Evolutionary conservation across 2,888 invertebrate species (phyloP), one percentile per base, ranked within the genome.

Genomic region (Chloroclysta siterata): DNA sequence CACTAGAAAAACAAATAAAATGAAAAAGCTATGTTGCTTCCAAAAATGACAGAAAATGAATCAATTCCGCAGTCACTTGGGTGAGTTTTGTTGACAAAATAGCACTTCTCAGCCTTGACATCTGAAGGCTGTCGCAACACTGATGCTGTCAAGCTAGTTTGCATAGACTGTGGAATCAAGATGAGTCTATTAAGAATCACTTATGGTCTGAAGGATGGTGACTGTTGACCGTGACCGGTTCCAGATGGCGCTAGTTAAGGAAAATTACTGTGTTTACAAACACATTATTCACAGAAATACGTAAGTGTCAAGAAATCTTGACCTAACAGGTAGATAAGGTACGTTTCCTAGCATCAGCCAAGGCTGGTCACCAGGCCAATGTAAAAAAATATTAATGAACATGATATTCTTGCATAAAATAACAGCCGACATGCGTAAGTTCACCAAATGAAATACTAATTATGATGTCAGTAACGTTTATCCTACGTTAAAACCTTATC

Each of bases 61-160:
- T n/a, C n/a, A n/a, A n/a, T n/a, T n/a, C n/a, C n/a, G n/a, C n/a
- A n/a, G n/a, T n/a, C n/a, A n/a, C n/a, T n/a, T n/a, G n/a, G n/a
- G n/a, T n/a, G n/a, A n/a, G n/a, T n/a, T n/a, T n/a, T n/a, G n/a
- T n/a, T n/a, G n/a, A n/a, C n/a, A n/a, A n/a, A n/a, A n/a, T n/a
- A n/a, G n/a, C n/a, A n/a, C n/a, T n/a, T n/a, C n/a, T n/a, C 46
- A 53, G 44, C 65, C 60, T 65, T 60, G 65, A 65, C 56, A 46
- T 60, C 42, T 53, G 60, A 65, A 65, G 63, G 63, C 58, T 58
- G 63, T 48, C 41, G 54, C 50, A 50, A 63, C 41, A 2, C 22
- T 22, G 22, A 22, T 11, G n/a, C 36, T 50, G 39, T 41, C 50
- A 46, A 58, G 46, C 44, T 44, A 48, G 52, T 60, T 56, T 56